A percentile compares a stretch with the other conserved stretches of the same genome.
phyloP scores from a whole-genome alignment of 2,113 vertebrate species.

The Bufo gargarizans region DNA sequence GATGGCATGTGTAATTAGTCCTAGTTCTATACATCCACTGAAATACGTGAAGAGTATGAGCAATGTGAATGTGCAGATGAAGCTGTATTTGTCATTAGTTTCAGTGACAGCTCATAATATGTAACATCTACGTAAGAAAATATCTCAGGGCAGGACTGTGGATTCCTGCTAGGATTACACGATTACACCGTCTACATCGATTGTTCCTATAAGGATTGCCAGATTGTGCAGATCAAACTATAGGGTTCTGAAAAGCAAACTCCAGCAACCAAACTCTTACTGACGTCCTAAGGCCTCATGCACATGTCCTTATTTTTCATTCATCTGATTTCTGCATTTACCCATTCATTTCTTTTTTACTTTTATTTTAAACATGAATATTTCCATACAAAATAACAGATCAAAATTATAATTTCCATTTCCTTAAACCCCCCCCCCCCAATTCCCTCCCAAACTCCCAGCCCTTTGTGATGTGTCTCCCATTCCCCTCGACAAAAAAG shows the following conservation, averaged over 20 bases:
- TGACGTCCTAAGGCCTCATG: too few species aligned
- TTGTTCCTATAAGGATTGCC: background rate
- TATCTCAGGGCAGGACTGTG: background rate
- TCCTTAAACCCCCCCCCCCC: too few species aligned
- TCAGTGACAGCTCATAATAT: constrained; percentile 40
- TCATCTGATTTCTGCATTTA: too few species aligned
- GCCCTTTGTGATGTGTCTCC: too few species aligned
- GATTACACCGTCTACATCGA: background rate
- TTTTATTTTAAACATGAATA: too few species aligned
- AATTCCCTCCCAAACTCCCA: too few species aligned
- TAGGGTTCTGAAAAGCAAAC: background rate
- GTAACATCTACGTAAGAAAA: constrained; percentile 17
- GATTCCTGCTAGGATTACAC: background rate
- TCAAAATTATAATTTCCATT: too few species aligned
- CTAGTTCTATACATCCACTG: background rate
- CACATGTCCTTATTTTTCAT: too few species aligned
- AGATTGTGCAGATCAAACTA: background rate
- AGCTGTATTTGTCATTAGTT: background rate
- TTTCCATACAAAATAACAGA: too few species aligned
- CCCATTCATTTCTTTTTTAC: too few species aligned
- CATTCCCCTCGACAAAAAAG: too few species aligned
- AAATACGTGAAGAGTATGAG: background rate
- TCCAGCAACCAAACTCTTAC: background rate
- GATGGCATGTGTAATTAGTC: background rate
- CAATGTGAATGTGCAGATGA: background rate